Evolutionary conservation across 2,113 vertebrate species (phyloP), one percentile per base, ranked within the genome.

Genomic region (Psammodynastes pulverulentus): DNA sequence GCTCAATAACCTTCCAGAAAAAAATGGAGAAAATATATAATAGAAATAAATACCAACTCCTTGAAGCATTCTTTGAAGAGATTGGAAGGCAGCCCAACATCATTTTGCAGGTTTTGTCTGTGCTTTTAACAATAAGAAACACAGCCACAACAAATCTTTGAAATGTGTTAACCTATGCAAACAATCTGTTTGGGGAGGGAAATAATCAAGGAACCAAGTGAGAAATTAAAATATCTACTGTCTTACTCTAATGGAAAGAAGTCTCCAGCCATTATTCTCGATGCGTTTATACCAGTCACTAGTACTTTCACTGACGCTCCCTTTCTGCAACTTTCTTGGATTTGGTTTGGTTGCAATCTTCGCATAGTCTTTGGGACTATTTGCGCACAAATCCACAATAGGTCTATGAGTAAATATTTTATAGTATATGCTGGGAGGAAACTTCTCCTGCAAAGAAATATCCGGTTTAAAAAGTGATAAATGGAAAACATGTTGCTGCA

Each of bases 231-330:
- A 24, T 85, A 53, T 92, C 8, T 89, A 1, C 92, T 86, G 49
- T 90, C 95, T 95, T 93, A 98, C 98, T 95, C 95, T 97, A 7
- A 93, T 67, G 51, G 96, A 96, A 89, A 98, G 97, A 34, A 96
- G 95, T 90, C 98, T 97, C 98, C 98, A 98, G 91, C 96, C 97
- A 91, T 98, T 98, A 96, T 98, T 98, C 95, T 98, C 98, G 51
- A 95, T 52, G 1, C 98, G 96, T n/a, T 39, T 95, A 93, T 98
- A 98, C 98, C 98, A 98, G 87, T 97, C 95, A 9, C 94, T 94
- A 1, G 5, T 91, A 72, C 34, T 43, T 79, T 98, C 97, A 29
- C 21, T 46, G 15, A 0, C 5, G 3, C 21, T 85, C 17, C 95
- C 94, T 87, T 89, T 93, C 34, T 87, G 62, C 62, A 95, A 49